Percentiles rank a stretch among this genome's conserved stretches.
Evolutionary conservation across 2,113 vertebrate species (phyloP).

Genomic region (Nerophis lumbriciformis): DNA sequence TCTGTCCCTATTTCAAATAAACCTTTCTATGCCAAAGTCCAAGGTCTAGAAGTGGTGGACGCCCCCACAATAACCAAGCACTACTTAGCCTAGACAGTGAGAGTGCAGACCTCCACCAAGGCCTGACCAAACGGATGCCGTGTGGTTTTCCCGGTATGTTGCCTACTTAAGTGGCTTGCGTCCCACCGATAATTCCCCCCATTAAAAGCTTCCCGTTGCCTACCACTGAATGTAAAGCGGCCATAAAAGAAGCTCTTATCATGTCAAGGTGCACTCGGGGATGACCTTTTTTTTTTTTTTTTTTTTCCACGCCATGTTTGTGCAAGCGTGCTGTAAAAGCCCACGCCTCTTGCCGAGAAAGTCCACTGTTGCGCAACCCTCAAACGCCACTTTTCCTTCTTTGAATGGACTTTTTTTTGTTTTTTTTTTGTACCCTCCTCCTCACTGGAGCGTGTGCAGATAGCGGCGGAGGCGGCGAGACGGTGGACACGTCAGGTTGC

Average conservation of each 20-base stretch:
- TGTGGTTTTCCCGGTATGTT: not conserved
- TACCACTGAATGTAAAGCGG: not conserved
- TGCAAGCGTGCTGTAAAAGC: slow-evolving; percentile 43
- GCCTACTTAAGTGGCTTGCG: not conserved
- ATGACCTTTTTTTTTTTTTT: slow-evolving; percentile 59
- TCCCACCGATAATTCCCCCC: slow-evolving; percentile 1
- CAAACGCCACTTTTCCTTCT: slow-evolving; percentile 15
- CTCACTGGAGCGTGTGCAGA: slow-evolving; percentile 23
- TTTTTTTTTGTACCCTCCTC: not conserved
- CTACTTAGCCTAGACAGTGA: too few species aligned
- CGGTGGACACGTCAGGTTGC: slow-evolving; percentile 38
- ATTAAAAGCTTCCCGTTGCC: not conserved
- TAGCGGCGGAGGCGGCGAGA: slow-evolving; percentile 31
- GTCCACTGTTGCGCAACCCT: slow-evolving; percentile 58
- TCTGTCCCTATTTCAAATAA: too few species aligned
- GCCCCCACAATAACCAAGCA: too few species aligned
- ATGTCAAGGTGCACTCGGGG: slow-evolving; percentile 38
- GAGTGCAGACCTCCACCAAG: too few species aligned
- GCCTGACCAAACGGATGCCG: too few species aligned
- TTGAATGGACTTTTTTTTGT: slow-evolving; percentile 6
- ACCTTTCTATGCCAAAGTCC: too few species aligned
- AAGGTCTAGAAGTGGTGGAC: too few species aligned
- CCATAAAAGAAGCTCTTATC: slow-evolving; percentile 8
- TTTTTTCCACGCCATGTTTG: slow-evolving; percentile 45
- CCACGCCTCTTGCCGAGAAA: slow-evolving; percentile 58